Base-by-base conservation (phyloP, 2,888 invertebrate species). In the Zhuqinia jingwanae region DNA sequence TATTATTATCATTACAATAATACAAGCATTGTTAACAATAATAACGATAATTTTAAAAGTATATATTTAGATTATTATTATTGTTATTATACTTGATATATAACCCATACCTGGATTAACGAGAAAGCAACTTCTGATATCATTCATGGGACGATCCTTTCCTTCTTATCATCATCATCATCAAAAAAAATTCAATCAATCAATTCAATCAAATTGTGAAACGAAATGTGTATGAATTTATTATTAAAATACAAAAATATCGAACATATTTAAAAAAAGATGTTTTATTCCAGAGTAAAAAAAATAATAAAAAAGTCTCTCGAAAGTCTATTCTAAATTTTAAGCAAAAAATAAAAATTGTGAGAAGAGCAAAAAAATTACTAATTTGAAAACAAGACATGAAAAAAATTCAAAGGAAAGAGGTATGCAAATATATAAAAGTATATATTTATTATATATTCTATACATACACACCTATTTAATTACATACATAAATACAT, bases 111-210 rank as follows among this genome's bases (percentile, higher is more conserved):
- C 79, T 79, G 79, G 79, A 70, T 79, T 68, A 47, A 36, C 3
- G 50, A 45, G 30, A 84, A 56, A 77, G 77, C 77, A 84, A 84
- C 77, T 84, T 77, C 84, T 84, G 58, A 84, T 84, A 84, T 84
- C 84, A 84, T 68, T 84, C 68, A 84, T 68, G 84, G 84, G 84
- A 84, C 84, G 84, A 84, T 77, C 68, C 84, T 50, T 75, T 80
- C 73, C 25, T 81, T 58, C 73, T 20, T 20, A 50, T 75, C 70
- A 81, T 81, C 73, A 76, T 63, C 47, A 75, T 65, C 53, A 73
- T 81, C 73, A 73, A 27, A 56, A 75, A 42, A 73, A 75, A 53
- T n/a, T n/a, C n/a, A 50, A 75, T 53, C 73, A 75, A 53, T 53
- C 50, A 75, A 75, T 50, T 17, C 56, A 50, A 56, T n/a, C n/a